Evolutionary conservation across 2,797 vertebrate genomes (phyloP).

Genomic region (Staurois parvus): DNA sequence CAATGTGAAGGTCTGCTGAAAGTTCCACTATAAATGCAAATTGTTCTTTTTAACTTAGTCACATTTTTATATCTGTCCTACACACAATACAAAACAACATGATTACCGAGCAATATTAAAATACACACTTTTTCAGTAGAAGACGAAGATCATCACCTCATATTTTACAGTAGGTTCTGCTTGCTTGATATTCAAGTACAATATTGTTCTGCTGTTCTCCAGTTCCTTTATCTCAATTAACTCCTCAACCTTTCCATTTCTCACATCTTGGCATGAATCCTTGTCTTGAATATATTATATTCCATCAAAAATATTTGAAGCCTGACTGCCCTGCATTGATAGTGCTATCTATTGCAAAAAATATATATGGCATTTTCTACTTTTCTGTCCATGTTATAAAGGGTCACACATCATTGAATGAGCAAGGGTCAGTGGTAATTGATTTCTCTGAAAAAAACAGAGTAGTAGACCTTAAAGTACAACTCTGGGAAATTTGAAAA

Average conservation of each 20-base stretch:
- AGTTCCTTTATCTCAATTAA: constrained; percentile 27
- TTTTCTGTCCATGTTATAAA: no score
- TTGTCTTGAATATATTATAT: constrained; percentile 11
- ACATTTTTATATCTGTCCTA: no score
- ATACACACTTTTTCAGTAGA: neutral
- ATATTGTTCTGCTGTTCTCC: constrained; percentile 26
- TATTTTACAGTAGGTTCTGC: neutral
- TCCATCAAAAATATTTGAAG: constrained; percentile 17
- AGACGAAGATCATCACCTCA: constrained; percentile 12
- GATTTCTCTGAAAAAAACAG: no score
- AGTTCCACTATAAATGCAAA: no score
- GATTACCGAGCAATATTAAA: neutral
- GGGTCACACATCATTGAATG: no score
- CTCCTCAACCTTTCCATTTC: neutral
- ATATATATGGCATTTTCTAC: no score
- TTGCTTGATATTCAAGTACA: constrained; percentile 38
- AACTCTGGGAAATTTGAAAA: no score
- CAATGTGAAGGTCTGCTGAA: no score
- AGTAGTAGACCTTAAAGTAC: no score
- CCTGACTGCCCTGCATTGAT: constrained; percentile 11
- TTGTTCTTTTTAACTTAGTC: no score
- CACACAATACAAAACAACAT: neutral
- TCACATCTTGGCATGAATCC: neutral
- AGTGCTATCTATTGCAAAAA: neutral
- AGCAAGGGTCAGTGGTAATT: no score